Percentiles rank a stretch among this genome's conserved stretches.
These are phyloP conservation scores for Drosophila neotestacea DNA, from an alignment of 2,888 invertebrate genomes.

Conservation along the genomic window DNA sequence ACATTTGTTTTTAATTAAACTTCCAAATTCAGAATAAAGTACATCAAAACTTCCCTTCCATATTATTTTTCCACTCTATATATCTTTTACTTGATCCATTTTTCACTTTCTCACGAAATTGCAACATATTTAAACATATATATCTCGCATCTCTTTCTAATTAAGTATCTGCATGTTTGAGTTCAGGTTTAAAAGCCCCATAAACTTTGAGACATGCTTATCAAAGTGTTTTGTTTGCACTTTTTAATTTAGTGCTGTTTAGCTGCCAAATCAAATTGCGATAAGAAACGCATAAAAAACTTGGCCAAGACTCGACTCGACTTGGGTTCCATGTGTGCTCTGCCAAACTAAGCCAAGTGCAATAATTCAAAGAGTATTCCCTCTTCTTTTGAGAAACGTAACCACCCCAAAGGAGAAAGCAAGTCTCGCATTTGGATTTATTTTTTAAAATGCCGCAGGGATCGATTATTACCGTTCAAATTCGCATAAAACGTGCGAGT, in stretches of 20 bases:
- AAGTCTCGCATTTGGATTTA: constrained; percentile 78
- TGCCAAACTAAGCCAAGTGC: constrained; percentile 61
- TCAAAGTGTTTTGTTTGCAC: constrained; percentile 82
- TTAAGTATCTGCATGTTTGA: constrained; percentile 41
- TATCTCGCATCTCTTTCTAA: constrained; percentile 50
- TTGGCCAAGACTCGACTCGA: constrained; percentile 28
- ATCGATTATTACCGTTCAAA: constrained; percentile 86
- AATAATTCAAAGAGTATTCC: constrained; percentile 58
- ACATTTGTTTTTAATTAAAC: not conserved
- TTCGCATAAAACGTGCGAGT: constrained; percentile 85
- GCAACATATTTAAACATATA: constrained; percentile 6
- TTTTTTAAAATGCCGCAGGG: constrained; percentile 86
- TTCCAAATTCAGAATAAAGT: not conserved
- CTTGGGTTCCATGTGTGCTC: constrained; percentile 46
- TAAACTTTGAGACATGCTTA: constrained; percentile 69
- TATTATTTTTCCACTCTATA: not conserved
- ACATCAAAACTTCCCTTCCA: not conserved
- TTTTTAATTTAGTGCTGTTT: constrained; percentile 81
- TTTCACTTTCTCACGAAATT: not conserved
- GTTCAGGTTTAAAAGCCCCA: constrained; percentile 57
- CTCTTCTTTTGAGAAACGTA: not conserved
- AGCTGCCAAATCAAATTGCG: constrained; percentile 74
- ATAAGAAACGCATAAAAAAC: constrained; percentile 68
- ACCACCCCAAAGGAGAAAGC: constrained; percentile 22
- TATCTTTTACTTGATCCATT: not conserved